These are phyloP conservation scores for Pseudomugil tenellus DNA, from an alignment of 2,797 vertebrate genomes.

Conservation along the genomic window DNA sequence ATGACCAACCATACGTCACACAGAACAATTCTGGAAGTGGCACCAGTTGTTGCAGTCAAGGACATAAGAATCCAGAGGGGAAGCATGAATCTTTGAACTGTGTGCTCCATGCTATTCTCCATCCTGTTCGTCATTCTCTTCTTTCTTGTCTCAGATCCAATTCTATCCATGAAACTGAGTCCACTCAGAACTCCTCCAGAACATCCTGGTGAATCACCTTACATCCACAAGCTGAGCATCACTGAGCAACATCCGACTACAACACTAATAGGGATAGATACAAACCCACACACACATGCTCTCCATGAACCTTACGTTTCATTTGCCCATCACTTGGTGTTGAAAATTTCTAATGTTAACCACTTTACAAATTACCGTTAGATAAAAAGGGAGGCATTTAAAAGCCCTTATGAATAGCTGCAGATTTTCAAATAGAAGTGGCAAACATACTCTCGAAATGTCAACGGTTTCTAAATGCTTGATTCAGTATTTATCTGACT, in stretches of 20 bases:
- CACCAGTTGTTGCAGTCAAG: constrained; percentile 27
- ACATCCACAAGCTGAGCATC: constrained; percentile 57
- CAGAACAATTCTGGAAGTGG: constrained; percentile 30
- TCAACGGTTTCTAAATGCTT: constrained; percentile 28
- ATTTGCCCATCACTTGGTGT: constrained; percentile 45
- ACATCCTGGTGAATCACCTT: constrained; percentile 68
- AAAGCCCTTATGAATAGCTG: constrained; percentile 31
- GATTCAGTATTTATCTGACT: constrained; percentile 38
- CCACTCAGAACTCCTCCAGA: constrained; percentile 63
- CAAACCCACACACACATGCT: constrained; percentile 32
- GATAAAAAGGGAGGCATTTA: constrained; percentile 27
- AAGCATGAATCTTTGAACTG: constrained; percentile 15
- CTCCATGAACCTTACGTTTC: constrained; percentile 38
- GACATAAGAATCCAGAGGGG: constrained; percentile 13
- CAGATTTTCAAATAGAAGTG: constrained; percentile 33
- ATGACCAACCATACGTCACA: constrained; percentile 36
- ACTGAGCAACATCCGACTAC: constrained; percentile 47
- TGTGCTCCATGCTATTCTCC: constrained; percentile 1
- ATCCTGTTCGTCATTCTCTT: constrained; percentile 17
- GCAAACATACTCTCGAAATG: constrained; percentile 20
- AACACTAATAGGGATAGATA: constrained; percentile 51
- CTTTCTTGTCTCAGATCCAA: constrained; percentile 21
- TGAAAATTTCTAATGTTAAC: constrained; percentile 33
- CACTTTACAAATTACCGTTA: constrained; percentile 53
- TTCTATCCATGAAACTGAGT: constrained; percentile 47